Evolutionary conservation across 2,113 vertebrate genomes (phyloP).

Genomic region (Campylomormyrus numenius): DNA sequence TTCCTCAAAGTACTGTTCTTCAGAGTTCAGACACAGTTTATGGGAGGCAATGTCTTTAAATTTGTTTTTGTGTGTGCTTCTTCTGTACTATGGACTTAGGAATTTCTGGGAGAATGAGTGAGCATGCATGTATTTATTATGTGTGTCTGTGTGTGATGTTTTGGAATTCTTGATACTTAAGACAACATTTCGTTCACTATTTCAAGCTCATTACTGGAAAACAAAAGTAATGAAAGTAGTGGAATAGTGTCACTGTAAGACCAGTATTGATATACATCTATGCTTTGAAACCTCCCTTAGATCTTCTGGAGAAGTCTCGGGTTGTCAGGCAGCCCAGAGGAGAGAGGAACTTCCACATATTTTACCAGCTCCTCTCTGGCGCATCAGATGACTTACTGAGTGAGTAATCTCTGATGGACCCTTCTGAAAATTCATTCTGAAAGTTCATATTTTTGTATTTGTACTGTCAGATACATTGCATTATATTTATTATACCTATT

Average conservation of each 20-base stretch:
- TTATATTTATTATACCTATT: neutral
- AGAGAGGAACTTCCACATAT: conserved; percentile 97
- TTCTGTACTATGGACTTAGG: neutral
- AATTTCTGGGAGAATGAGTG: neutral
- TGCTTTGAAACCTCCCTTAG: conserved; percentile 47
- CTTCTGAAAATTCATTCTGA: neutral
- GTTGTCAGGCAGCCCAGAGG: conserved; percentile 93
- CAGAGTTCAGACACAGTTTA: neutral
- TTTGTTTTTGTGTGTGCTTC: neutral
- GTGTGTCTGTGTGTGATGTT: neutral
- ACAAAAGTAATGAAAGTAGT: neutral
- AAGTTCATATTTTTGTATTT: neutral
- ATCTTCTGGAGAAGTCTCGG: conserved; percentile 91
- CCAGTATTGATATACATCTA: neutral
- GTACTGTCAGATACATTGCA: neutral
- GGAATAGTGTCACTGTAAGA: neutral
- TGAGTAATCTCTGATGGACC: conserved; percentile 54
- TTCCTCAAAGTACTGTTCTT: neutral
- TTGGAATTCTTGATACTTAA: neutral
- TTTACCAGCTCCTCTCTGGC: conserved; percentile 93
- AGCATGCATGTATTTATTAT: neutral
- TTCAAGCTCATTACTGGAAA: neutral
- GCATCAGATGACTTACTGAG: conserved; percentile 85
- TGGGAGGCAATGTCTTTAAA: neutral
- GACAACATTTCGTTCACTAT: neutral